phyloP scores from a whole-genome alignment of 2,113 vertebrate species.

The Illadopsis cleaveri region DNA sequence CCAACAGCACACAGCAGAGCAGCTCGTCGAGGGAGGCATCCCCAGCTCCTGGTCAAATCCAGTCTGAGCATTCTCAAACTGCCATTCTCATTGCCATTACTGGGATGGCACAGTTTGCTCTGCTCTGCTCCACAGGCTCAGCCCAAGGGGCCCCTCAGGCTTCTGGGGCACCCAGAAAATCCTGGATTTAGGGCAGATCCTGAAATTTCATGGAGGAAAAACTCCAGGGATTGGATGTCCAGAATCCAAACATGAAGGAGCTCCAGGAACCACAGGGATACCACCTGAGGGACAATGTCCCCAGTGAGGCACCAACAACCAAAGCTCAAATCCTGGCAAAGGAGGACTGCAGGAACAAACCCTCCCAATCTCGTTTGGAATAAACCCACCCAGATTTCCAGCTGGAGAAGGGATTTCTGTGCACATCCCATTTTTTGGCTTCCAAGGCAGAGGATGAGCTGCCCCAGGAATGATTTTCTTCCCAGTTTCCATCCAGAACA shows the following conservation, averaged over 20 bases:
- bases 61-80: accelerated
- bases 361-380: too few relatives aligned
- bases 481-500: not conserved
- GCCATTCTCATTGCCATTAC: accelerated
- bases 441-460: not conserved
- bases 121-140: not conserved
- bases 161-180: not conserved
- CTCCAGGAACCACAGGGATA: not conserved
- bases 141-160: not conserved
- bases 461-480: not conserved
- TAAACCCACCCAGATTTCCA: not conserved
- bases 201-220: not conserved
- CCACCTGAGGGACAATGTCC: not conserved
- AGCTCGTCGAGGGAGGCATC: not conserved
- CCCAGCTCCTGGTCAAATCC: not conserved
- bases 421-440: not conserved
- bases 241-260: accelerated
- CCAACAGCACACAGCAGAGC: accelerated
- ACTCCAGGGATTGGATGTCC: accelerated
- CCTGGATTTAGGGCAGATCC: not conserved
- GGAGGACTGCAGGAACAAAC: not conserved
- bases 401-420: not conserved
- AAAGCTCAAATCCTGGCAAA: not conserved
- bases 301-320: not conserved
- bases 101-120: not conserved